Percentiles rank a stretch among this genome's conserved stretches.
phyloP scores from a whole-genome alignment of 1,140 invertebrate genomes.

The Drosophila rufa region DNA sequence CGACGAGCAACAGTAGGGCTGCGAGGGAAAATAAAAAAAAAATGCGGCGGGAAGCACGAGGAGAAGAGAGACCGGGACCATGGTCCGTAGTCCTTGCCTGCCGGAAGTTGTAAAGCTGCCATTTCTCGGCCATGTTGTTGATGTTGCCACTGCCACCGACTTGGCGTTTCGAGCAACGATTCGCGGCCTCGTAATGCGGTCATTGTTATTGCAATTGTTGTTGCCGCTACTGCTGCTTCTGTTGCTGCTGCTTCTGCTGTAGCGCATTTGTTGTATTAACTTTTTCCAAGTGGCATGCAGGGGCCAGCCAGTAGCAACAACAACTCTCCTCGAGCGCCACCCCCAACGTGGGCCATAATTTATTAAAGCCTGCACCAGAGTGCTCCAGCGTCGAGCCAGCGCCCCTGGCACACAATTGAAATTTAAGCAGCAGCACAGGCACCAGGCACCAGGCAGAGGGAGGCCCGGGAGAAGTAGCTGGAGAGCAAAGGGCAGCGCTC shows the following conservation, averaged over 20 bases:
- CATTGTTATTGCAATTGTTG: slow-evolving; percentile 74
- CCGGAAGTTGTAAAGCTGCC: slow-evolving; percentile 84
- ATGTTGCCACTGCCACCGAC: slow-evolving; percentile 57
- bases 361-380: slow-evolving; percentile 83
- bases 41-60: slow-evolving; percentile 9
- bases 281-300: slow-evolving; percentile 78
- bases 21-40: slow-evolving; percentile 26
- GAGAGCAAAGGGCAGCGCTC: slow-evolving; percentile 38
- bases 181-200: slow-evolving; percentile 83
- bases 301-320: slow-evolving; percentile 25
- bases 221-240: slow-evolving; percentile 44
- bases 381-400: slow-evolving; percentile 75
- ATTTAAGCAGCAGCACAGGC: slow-evolving; percentile 65
- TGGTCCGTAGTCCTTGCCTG: slow-evolving; percentile 56
- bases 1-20: slow-evolving; percentile 33
- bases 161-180: slow-evolving; percentile 72
- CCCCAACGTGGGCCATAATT: slow-evolving; percentile 67
- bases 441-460: slow-evolving; percentile 17
- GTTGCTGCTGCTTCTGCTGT: slow-evolving; percentile 43
- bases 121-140: slow-evolving; percentile 78
- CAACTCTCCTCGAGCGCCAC: slow-evolving; percentile 19
- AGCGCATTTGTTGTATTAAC: slow-evolving; percentile 81
- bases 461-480: background rate
- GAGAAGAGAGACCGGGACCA: background rate
- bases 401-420: slow-evolving; percentile 77